phyloP scores from a whole-genome alignment of 2,113 vertebrate species.

The Crotalus viridis region DNA sequence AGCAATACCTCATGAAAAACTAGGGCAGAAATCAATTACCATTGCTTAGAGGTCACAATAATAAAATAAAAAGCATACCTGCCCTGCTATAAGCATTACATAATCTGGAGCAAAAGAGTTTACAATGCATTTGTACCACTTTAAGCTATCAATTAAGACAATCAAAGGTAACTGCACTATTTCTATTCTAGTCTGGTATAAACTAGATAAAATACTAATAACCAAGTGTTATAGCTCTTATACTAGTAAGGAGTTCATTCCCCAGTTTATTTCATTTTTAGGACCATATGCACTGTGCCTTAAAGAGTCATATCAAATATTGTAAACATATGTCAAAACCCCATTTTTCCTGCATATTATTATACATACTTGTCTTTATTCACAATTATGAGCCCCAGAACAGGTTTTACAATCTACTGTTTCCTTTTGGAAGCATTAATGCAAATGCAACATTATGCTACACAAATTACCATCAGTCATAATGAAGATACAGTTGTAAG shows the following conservation, averaged over 20 bases:
- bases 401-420: background rate
- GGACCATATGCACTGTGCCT: too few relatives aligned
- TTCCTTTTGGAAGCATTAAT: background rate
- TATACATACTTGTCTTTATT: background rate
- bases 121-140: background rate
- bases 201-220: background rate
- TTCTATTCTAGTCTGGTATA: background rate
- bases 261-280: background rate
- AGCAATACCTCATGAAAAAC: background rate
- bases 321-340: background rate
- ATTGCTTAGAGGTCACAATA: background rate
- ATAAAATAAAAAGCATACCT: background rate
- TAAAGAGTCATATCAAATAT: background rate
- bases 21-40: background rate
- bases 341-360: background rate
- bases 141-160: background rate
- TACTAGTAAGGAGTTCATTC: background rate
- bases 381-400: background rate
- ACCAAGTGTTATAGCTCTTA: background rate
- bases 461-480: background rate
- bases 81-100: background rate
- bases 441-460: background rate
- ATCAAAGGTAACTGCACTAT: background rate
- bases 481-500: background rate
- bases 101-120: background rate